phyloP scores from a whole-genome alignment of 2,113 vertebrate genomes.

The Strix uralensis region DNA sequence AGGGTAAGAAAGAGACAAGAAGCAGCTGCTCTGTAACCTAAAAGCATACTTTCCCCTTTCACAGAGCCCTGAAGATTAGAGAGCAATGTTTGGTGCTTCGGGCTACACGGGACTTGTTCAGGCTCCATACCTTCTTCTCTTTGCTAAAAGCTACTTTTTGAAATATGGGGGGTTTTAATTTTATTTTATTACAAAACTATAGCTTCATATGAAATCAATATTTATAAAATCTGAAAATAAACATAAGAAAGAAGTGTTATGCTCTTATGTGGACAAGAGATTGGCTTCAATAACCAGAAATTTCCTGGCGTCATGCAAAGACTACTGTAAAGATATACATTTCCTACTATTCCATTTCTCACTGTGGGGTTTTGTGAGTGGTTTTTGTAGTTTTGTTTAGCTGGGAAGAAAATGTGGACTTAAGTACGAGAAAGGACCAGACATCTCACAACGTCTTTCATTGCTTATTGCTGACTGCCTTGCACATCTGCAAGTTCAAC shows the following conservation, averaged over 20 bases:
- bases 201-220: neutral
- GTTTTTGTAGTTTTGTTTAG: neutral
- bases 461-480: neutral
- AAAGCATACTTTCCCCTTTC: neutral
- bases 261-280: neutral
- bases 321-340: neutral
- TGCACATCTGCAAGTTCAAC: neutral
- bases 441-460: neutral
- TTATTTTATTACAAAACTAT: neutral
- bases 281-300: neutral
- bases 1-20: neutral
- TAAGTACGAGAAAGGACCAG: neutral
- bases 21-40: neutral
- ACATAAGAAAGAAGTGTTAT: neutral
- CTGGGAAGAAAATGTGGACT: neutral
- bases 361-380: fast-evolving
- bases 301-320: neutral
- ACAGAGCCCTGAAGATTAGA: neutral
- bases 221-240: neutral
- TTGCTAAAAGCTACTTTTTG: neutral
- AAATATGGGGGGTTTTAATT: neutral
- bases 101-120: neutral
- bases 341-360: neutral
- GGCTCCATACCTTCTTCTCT: neutral
- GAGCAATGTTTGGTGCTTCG: neutral